phyloP scores from a whole-genome alignment of 2,888 invertebrate genomes.

The Cryptocephalus primarius region DNA sequence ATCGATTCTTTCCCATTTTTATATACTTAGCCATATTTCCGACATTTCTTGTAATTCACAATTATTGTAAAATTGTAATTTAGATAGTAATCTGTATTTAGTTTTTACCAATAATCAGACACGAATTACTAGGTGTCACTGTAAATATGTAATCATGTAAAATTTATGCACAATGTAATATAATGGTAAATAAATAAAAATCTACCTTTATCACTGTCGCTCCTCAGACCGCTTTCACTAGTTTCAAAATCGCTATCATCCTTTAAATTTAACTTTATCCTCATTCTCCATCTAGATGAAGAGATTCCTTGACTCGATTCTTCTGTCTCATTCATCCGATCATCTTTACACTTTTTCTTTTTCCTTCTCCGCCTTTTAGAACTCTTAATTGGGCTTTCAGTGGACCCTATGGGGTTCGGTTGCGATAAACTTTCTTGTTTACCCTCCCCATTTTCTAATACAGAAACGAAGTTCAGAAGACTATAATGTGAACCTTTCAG shows the following conservation, averaged over 20 bases:
- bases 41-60: no score
- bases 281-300: constrained; percentile 16
- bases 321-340: background rate
- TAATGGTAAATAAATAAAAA: background rate
- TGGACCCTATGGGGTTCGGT: background rate
- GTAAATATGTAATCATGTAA: no score
- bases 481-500: background rate
- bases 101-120: no score
- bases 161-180: background rate
- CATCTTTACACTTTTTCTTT: constrained; percentile 30
- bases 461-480: background rate
- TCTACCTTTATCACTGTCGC: no score
- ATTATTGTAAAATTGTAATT: no score
- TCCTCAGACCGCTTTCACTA: no score
- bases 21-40: no score
- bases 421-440: no score
- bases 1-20: no score
- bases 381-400: background rate
- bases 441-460: background rate
- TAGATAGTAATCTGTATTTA: no score
- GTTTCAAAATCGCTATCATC: constrained; percentile 3
- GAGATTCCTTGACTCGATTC: constrained; percentile 6
- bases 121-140: no score
- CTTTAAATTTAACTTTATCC: constrained; percentile 12
- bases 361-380: constrained; percentile 23